Evolutionary conservation across 2,888 invertebrate species (phyloP), one percentile per base, ranked within the genome.

Genomic region (Melipona beecheii): DNA sequence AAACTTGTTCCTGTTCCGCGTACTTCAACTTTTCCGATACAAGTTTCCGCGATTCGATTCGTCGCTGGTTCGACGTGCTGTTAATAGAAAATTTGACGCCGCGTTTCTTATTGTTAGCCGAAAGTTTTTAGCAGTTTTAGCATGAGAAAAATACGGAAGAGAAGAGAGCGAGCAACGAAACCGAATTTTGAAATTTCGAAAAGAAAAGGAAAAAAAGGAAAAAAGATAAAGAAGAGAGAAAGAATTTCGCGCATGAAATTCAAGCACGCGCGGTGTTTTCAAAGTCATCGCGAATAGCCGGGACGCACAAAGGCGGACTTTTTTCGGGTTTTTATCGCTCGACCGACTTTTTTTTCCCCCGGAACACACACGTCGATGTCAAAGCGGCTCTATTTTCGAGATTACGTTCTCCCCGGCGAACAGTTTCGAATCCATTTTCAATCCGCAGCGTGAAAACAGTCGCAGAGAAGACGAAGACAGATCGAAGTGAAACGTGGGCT

Each of bases 351-450:
- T 78, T 74, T 54, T n/a, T 11, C 24, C 24, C 31, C 36, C 52
- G 71, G 31, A 54, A 60, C 50, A 62, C 72, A 31, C 75, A 24
- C 43, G 54, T n/a, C 19, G 69, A 72, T 78, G 73, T 81, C 78
- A 78, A 78, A 75, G 81, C 65, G 50, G 58, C 27, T 78, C 81
- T 85, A 81, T 85, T 85, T 75, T 75, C 74, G 73, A 78, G 71
- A 79, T 83, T 75, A 72, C 82, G 66, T 66, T 80, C 54, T 69
- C 36, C 60, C 50, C 5, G 17, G 11, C 5, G 49, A 19, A 17
- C 5, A 31, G 6, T 54, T n/a, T 27, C 70, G 60, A 56, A 71
- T 81, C 71, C 54, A 49, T 43, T 83, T 66, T 24, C 71, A 68
- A 49, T 68, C 31, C n/a, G 9, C 56, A 24, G 71, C 60, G 60